Conservation (phyloP, 2,797 vertebrate genomes). For the Aphelocoma californica region DNA sequence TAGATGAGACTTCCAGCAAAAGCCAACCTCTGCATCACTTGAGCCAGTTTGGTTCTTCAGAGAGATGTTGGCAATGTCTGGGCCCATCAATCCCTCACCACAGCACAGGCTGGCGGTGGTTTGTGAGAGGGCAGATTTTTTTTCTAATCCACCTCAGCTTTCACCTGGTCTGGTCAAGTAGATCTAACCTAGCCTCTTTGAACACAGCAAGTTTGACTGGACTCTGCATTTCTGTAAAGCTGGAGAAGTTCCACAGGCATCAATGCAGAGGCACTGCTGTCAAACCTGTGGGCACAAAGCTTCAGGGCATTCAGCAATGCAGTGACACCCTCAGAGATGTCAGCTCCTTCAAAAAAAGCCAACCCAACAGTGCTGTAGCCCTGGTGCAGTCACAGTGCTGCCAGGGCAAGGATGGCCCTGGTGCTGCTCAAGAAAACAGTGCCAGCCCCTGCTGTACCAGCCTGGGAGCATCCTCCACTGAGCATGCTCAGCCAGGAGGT, state of each 20-base stretch:
- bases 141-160: not conserved
- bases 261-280: accelerated
- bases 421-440: not conserved
- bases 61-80: not conserved
- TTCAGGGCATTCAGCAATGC: not conserved
- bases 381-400: not conserved
- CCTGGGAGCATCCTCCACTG: not conserved
- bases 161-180: not conserved
- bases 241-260: not conserved
- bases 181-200: not conserved
- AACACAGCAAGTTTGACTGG: not conserved
- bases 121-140: not conserved
- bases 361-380: not conserved
- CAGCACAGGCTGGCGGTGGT: not conserved
- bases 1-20: not conserved
- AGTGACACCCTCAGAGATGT: accelerated
- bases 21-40: not conserved
- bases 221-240: not conserved
- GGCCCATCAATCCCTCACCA: not conserved
- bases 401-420: not conserved
- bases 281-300: not conserved
- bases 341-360: not conserved
- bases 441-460: not conserved
- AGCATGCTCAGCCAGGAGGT: not conserved
- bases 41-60: not conserved